Conservation (phyloP, 2,797 vertebrate species). For the Cryptoprocta ferox region DNA sequence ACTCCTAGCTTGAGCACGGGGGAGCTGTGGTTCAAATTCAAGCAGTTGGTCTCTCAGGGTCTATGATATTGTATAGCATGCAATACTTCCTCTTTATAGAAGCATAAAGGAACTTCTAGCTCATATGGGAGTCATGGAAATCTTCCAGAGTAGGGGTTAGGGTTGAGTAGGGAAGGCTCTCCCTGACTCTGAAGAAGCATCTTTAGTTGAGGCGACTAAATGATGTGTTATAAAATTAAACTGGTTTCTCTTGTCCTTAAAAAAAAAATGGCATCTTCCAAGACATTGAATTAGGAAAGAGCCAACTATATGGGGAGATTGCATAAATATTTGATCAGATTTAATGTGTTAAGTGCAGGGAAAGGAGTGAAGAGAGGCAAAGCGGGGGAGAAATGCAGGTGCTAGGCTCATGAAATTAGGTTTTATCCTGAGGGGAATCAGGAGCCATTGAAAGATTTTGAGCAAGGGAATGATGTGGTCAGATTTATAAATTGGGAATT, state of each 20-base stretch:
- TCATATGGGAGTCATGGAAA: not conserved
- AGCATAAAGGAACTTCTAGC: not conserved
- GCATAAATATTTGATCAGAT: not conserved
- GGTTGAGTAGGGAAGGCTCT: not conserved
- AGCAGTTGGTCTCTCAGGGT: not conserved
- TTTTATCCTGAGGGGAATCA: not conserved
- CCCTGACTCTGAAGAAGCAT: not conserved
- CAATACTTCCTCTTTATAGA: not conserved
- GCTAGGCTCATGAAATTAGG: not conserved
- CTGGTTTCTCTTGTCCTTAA: not conserved
- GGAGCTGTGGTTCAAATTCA: not conserved
- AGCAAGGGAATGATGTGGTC: not conserved
- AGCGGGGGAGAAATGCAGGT: not conserved
- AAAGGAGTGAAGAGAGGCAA: not conserved
- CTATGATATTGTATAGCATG: not conserved
- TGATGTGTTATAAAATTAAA: not conserved
- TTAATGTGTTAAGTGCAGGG: not conserved
- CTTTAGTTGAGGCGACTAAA: not conserved
- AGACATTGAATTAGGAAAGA: not conserved
- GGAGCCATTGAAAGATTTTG: not conserved
- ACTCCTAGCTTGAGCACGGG: not conserved
- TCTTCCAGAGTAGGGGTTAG: not conserved
- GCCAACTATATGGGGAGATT: not conserved
- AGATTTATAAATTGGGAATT: not conserved
- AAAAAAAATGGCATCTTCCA: not conserved